Evolutionary conservation across 1,140 invertebrate species (phyloP), one percentile per base, ranked within the genome.

Genomic region (Cydia pomonella): DNA sequence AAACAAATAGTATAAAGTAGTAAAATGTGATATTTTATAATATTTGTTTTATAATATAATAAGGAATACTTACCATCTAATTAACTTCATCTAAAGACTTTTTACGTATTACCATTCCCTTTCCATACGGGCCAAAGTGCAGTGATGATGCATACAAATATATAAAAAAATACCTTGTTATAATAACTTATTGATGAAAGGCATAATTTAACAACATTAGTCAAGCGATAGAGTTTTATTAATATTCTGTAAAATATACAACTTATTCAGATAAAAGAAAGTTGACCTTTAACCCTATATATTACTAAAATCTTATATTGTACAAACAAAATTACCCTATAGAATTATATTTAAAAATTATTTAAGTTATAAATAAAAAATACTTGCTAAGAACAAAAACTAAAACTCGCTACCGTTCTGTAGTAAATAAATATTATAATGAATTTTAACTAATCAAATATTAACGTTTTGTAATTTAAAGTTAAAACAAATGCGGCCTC

Each of bases 221-320:
- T 33, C 27, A 41, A 18, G 64, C 64, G 41, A 69, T 69, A 69
- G 63, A 16, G 18, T 69, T 69, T 66, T 69, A 69, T 69, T 69
- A n/a, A 69, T 69, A 69, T 29, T 69, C 29, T 33, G 64, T 59
- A 69, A 69, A 69, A 69, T 69, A 69, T 38, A 69, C 64, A 69
- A 69, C 64, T 69, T 69, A 69, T 41, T 18, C 33, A 33, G 64
- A 69, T 33, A 69, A 69, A 64, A 69, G 64, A 59, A 59, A n/a
- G 53, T 23, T 59, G 3, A 33, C 64, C 64, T 38, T 18, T 33
- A 27, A 69, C 64, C 64, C 64, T 69, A 69, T 6, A 33, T 69
- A 69, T 69, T 69, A 69, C 64, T 69, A 69, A 69, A 33, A 33
- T 33, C 27, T 18, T 69, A 69, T 69, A 69, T 69, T 0, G 18